phyloP scores from a whole-genome alignment of 2,888 invertebrate genomes.

The Eupithecia subumbrata region DNA sequence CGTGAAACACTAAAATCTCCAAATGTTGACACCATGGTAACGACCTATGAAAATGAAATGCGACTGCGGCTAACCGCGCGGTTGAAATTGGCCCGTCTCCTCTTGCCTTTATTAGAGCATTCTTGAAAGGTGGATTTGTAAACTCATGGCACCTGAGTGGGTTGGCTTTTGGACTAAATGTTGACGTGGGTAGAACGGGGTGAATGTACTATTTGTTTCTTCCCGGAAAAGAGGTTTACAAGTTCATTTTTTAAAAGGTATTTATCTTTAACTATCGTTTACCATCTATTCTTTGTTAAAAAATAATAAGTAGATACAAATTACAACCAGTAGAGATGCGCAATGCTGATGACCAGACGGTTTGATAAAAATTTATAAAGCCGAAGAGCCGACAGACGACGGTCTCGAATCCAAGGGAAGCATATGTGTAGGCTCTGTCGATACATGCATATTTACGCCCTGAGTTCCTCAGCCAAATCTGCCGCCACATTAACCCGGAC shows the following conservation, averaged over 20 bases:
- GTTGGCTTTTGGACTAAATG: constrained; percentile 20
- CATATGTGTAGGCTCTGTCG: too few species aligned
- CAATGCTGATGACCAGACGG: too few species aligned
- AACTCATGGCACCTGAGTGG: constrained; percentile 31
- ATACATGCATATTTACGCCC: too few species aligned
- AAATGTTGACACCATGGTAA: neutral
- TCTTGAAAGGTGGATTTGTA: constrained; percentile 24
- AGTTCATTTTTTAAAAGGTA: neutral
- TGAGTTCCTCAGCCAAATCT: too few species aligned
- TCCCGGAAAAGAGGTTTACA: neutral
- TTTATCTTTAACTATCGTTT: neutral
- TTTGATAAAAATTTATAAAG: too few species aligned
- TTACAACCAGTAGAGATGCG: too few species aligned
- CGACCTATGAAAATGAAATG: neutral
- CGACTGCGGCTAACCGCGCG: neutral
- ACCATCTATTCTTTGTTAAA: neutral
- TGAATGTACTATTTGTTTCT: neutral
- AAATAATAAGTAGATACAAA: too few species aligned
- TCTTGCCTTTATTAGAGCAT: constrained; percentile 29
- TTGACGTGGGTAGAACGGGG: constrained; percentile 26
- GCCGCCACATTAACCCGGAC: too few species aligned
- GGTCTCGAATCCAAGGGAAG: neutral
- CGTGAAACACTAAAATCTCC: neutral
- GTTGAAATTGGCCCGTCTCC: neutral
- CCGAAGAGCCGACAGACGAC: neutral